A percentile compares a stretch with the other conserved stretches of the same genome.
Evolutionary conservation across 2,113 vertebrate species (phyloP).

Genomic region (Microcebus ravelobensis): DNA sequence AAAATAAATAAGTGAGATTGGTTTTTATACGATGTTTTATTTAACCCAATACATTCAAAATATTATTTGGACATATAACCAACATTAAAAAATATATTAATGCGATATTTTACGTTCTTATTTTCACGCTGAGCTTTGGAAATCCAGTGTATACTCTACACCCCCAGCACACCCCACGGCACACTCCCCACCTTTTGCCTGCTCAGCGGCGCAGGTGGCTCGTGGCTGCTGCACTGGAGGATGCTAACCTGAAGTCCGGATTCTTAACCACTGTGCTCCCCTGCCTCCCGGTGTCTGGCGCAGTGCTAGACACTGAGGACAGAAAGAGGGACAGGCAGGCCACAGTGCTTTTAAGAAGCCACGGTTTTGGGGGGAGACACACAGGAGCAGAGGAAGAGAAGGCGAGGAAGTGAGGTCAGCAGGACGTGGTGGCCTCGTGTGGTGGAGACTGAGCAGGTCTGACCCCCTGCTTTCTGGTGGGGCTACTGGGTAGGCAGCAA

Average conservation of each 20-base stretch:
- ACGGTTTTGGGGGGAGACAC: not conserved
- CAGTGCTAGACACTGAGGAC: not conserved
- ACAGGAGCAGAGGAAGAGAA: not conserved
- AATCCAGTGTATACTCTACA: not conserved
- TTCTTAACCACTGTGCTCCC: not conserved
- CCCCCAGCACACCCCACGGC: not conserved
- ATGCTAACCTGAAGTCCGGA: not conserved
- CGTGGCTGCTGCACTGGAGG: fast-evolving
- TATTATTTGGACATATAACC: not conserved
- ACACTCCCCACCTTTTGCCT: fast-evolving
- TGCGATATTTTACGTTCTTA: not conserved
- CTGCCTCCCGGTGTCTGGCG: not conserved
- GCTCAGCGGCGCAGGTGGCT: not conserved
- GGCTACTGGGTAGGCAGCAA: too few relatives aligned
- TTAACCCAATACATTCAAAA: not conserved
- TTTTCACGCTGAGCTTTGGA: not conserved
- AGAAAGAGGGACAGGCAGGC: not conserved
- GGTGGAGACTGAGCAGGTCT: not conserved
- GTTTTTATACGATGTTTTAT: conserved; percentile 34
- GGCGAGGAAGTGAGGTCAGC: not conserved
- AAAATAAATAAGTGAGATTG: conserved; percentile 1
- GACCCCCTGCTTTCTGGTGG: not conserved
- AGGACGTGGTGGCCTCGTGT: not conserved
- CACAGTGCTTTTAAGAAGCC: not conserved
- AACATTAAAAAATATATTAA: not conserved